phyloP scores from a whole-genome alignment of 2,797 vertebrate genomes.

The Fratercula arctica region DNA sequence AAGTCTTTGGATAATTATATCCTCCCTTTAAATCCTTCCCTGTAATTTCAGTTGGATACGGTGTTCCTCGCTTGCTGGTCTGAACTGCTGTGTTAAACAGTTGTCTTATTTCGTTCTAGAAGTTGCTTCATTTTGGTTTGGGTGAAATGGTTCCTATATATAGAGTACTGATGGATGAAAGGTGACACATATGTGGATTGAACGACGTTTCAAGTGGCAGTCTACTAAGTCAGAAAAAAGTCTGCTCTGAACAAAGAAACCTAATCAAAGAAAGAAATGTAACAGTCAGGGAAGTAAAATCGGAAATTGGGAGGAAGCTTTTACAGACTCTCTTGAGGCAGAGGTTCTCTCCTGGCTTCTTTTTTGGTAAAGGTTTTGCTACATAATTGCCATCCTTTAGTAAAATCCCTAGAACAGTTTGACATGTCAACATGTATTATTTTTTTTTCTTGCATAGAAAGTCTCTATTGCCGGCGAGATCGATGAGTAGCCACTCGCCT shows the following conservation, averaged over 20 bases:
- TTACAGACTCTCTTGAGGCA: background rate
- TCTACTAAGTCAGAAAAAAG: background rate
- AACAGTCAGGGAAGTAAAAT: background rate
- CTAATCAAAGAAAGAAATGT: background rate
- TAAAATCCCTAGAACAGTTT: background rate
- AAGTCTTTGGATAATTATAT: slow-evolving; percentile 53
- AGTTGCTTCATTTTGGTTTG: slow-evolving; percentile 18
- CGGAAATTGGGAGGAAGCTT: background rate
- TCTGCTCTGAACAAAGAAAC: background rate
- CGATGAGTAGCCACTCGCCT: background rate
- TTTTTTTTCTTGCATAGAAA: background rate
- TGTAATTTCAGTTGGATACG: slow-evolving; percentile 64
- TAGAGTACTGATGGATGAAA: background rate
- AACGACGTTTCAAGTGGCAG: background rate
- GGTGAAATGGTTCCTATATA: background rate
- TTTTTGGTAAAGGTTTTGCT: background rate
- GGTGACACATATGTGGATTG: background rate
- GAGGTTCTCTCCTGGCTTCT: background rate
- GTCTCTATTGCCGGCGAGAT: background rate
- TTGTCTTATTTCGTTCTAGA: background rate
- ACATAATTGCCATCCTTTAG: background rate
- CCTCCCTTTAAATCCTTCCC: slow-evolving; percentile 9
- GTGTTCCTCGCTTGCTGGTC: background rate
- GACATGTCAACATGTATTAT: background rate
- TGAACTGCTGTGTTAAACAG: slow-evolving; percentile 4